Evolutionary conservation across 2,797 vertebrate genomes (phyloP), one percentile per base, ranked within the genome.

Genomic region (Chiropotes sagulatus): DNA sequence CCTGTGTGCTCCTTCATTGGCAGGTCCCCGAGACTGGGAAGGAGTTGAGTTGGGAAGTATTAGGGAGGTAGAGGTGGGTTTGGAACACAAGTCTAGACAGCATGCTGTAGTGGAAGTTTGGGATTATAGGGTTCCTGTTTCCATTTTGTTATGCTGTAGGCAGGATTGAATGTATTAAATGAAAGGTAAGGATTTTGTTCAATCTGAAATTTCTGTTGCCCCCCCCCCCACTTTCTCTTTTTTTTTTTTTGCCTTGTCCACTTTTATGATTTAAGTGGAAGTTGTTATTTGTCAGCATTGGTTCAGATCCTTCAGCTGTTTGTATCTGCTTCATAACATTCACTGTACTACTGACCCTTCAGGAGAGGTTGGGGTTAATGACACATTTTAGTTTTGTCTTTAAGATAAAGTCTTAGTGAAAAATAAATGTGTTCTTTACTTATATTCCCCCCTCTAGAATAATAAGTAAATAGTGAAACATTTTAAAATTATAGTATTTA

Each of bases 11-110:
- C 97, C 99, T 99, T 67, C 99, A 99, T 89, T 99, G 99, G 97
- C 99, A 99, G 98, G 99, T 99, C 97, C 99, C 99, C 96, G 99
- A 99, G 99, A 99, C 99, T 0, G 99, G 99, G 52, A 99, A 99
- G 99, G 99, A 98, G 96, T 97, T 48, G 52, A 88, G 48, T 64
- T 96, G 92, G 64, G 7, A 95, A 93, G 67, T 87, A 20, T 48
- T 41, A 39, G 0, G 57, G 98, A 97, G 86, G 3, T 85, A 52
- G 82, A 97, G 91, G 96, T 98, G 98, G 98, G 96, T 83, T 98
- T 97, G 95, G 94, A 98, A 97, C 98, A 97, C 97, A 98, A 97
- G 93, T 82, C 95, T 98, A 97, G 98, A 98, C 98, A 98, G 98
- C 97, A 96, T 96, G 97, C 97, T 89, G 98, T 98, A 97, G 98